These are phyloP conservation scores for Brachystomella parvula DNA, from an alignment of 1,140 invertebrate genomes.

Conservation along the genomic window DNA sequence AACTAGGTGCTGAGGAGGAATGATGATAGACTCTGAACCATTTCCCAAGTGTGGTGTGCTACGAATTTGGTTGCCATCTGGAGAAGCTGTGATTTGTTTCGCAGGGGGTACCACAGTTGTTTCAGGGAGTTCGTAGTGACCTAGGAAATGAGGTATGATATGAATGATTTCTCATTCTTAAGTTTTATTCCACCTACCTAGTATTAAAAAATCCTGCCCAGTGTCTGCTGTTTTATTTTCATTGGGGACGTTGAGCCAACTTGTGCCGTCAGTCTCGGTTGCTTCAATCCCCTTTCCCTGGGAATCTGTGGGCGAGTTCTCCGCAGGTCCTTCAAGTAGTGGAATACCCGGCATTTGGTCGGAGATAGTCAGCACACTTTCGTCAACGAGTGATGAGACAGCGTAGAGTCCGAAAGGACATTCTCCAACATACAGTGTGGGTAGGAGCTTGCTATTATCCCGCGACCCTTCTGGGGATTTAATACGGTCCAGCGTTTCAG, in stretches of 20 bases:
- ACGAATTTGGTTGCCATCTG: neutral
- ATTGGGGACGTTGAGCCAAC: neutral
- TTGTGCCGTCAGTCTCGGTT: neutral
- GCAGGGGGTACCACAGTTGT: neutral
- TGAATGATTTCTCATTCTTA: neutral
- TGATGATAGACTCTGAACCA: neutral
- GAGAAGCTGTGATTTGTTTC: neutral
- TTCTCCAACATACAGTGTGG: conserved; percentile 88
- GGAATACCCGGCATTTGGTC: conserved; percentile 11
- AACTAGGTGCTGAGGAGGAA: neutral
- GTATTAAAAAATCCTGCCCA: conserved; percentile 18
- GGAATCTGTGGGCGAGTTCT: no score
- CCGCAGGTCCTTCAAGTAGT: conserved; percentile 30
- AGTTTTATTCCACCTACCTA: conserved; percentile 6
- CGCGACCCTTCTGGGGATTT: conserved; percentile 54
- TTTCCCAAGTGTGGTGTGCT: neutral
- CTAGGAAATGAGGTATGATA: neutral
- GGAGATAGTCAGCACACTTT: conserved; percentile 46
- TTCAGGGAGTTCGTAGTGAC: conserved; percentile 28
- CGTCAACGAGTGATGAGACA: conserved; percentile 80
- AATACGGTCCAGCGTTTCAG: conserved; percentile 69
- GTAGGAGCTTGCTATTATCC: conserved; percentile 50
- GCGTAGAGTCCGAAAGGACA: conserved; percentile 81
- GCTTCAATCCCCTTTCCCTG: no score
- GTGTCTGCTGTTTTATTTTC: neutral